phyloP scores from a whole-genome alignment of 2,113 vertebrate species.

The Erythrolamprus reginae region DNA sequence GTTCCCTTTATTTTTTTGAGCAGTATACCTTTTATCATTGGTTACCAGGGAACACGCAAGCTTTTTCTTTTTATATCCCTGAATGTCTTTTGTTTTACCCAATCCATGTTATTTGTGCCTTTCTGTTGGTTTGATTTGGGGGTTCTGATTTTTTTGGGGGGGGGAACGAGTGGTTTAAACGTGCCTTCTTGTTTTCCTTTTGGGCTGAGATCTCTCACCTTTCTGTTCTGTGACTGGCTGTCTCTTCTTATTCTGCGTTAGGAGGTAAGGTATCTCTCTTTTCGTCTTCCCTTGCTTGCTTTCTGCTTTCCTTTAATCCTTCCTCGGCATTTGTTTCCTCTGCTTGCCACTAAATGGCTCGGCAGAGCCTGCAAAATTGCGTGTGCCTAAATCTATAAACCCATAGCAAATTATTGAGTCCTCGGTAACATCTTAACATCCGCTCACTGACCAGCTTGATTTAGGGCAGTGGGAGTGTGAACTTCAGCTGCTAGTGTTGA shows the following conservation, averaged over 20 bases:
- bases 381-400: neutral
- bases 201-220: conserved; percentile 85
- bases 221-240: conserved; percentile 90
- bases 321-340: conserved; percentile 15
- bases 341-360: conserved; percentile 35
- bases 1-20: no score
- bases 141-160: conserved; percentile 64
- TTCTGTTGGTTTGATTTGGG: conserved; percentile 73
- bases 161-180: conserved; percentile 70
- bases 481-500: neutral
- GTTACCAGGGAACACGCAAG: conserved; percentile 39
- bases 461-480: neutral
- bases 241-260: conserved; percentile 86
- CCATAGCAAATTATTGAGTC: neutral
- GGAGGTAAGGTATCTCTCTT: conserved; percentile 82
- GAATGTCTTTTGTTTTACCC: conserved; percentile 60
- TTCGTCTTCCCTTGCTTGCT: conserved; percentile 60
- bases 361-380: neutral
- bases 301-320: conserved; percentile 37
- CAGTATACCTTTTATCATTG: conserved; percentile 4
- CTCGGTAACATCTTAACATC: neutral
- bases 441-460: neutral
- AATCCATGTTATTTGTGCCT: conserved; percentile 71
- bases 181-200: conserved; percentile 81
- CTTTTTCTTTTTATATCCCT: conserved; percentile 58